Percentiles rank a stretch among this genome's conserved stretches.
Evolutionary conservation across 2,888 invertebrate genomes (phyloP).

Genomic region (Synergus japonicus): DNA sequence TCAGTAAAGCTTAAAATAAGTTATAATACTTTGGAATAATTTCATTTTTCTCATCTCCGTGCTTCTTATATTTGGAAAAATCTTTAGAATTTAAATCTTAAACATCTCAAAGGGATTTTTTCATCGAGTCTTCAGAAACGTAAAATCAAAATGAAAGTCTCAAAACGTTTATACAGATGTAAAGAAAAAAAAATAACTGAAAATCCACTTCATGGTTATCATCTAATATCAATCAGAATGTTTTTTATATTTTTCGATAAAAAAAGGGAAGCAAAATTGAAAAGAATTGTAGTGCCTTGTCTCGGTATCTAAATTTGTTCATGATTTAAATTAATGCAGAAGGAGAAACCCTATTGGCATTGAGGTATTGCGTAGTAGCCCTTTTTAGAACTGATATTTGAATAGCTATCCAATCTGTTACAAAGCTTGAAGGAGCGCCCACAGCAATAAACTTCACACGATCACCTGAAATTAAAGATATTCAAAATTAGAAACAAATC

Average conservation of each 20-base stretch:
- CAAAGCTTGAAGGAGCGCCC: constrained; percentile 49
- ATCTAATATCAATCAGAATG: background rate
- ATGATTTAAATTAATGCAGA: background rate
- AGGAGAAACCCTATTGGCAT: background rate
- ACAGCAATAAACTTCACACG: constrained; percentile 54
- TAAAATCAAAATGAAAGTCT: background rate
- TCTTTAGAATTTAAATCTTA: no score
- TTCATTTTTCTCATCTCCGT: no score
- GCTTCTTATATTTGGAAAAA: no score
- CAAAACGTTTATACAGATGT: background rate
- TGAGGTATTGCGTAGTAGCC: background rate
- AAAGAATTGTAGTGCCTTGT: background rate
- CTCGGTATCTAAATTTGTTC: background rate
- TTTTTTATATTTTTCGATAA: background rate
- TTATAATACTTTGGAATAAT: no score
- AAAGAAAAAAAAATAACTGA: background rate
- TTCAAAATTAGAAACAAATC: background rate
- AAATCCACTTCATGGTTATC: background rate
- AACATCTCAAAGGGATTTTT: background rate
- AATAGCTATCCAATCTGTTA: constrained; percentile 55
- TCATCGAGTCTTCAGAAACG: background rate
- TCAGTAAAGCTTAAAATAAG: background rate
- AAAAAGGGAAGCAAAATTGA: background rate
- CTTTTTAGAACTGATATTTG: constrained; percentile 50
- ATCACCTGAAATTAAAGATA: constrained; percentile 49